Conservation (phyloP, 2,113 vertebrate species). For the Psammodynastes pulverulentus region DNA sequence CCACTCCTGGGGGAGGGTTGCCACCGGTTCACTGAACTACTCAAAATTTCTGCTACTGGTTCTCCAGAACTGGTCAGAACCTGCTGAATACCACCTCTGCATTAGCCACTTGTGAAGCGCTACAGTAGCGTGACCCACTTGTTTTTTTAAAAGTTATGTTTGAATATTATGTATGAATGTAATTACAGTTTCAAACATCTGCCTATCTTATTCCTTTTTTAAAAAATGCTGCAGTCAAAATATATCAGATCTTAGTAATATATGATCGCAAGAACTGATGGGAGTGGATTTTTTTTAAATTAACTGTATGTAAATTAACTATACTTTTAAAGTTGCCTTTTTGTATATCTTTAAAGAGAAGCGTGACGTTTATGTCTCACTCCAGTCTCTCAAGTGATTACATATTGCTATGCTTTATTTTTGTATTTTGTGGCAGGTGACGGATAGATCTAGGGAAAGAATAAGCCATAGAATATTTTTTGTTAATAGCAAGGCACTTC, state of each 20-base stretch:
- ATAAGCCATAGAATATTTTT: not conserved
- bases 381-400: not conserved
- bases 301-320: not conserved
- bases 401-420: not conserved
- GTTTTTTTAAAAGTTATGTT: not conserved
- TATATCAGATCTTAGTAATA: not conserved
- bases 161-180: not conserved
- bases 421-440: not conserved
- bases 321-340: not conserved
- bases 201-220: not conserved
- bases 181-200: not conserved
- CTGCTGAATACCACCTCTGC: too few species aligned
- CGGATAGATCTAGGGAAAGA: not conserved
- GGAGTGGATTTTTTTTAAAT: not conserved
- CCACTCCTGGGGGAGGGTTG: too few species aligned
- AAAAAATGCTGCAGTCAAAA: not conserved
- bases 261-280: not conserved
- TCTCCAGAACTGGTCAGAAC: too few species aligned
- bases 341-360: not conserved
- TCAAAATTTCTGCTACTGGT: too few species aligned
- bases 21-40: too few species aligned
- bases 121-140: not conserved
- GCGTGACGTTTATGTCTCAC: not conserved
- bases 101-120: not conserved
- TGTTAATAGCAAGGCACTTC: not conserved